Evolutionary conservation across 2,113 vertebrate genomes (phyloP).

Genomic region (Struthidea cinerea): DNA sequence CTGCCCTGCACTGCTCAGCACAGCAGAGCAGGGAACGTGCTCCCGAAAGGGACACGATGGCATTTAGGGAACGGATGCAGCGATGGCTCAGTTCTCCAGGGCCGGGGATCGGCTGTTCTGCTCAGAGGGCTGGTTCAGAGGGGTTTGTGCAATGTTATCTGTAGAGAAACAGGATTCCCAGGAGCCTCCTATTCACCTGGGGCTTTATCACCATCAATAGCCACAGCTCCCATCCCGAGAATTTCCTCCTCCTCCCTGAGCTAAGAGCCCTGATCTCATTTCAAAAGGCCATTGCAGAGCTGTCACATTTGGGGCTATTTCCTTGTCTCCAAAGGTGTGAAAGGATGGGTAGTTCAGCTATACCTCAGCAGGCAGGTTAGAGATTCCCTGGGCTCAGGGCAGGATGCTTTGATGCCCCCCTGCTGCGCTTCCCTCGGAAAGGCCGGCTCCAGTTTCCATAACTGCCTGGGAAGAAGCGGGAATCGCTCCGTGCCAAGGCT

Average conservation of each 20-base stretch:
- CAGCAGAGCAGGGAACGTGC: neutral
- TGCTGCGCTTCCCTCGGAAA: neutral
- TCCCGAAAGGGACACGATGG: neutral
- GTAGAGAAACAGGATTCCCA: neutral
- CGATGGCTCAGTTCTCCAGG: rapidly evolving
- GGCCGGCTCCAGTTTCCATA: neutral
- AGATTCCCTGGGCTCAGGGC: neutral
- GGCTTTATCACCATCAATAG: neutral
- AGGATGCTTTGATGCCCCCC: neutral
- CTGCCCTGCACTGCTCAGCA: neutral
- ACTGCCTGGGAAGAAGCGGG: slow-evolving; percentile 15
- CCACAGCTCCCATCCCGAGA: neutral
- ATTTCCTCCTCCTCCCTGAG: neutral
- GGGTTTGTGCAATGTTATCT: neutral
- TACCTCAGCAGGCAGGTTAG: neutral
- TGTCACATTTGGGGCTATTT: neutral
- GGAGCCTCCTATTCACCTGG: neutral
- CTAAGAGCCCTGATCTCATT: neutral
- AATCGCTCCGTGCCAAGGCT: neutral
- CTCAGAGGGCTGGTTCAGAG: neutral
- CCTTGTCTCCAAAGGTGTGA: neutral
- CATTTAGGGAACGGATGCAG: neutral
- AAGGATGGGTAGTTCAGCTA: neutral
- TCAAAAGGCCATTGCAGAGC: slow-evolving; percentile 8
- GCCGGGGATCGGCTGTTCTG: neutral